Evolutionary conservation across 2,797 vertebrate species (phyloP), one percentile per base, ranked within the genome.

Genomic region (Synaphobranchus kaupii): DNA sequence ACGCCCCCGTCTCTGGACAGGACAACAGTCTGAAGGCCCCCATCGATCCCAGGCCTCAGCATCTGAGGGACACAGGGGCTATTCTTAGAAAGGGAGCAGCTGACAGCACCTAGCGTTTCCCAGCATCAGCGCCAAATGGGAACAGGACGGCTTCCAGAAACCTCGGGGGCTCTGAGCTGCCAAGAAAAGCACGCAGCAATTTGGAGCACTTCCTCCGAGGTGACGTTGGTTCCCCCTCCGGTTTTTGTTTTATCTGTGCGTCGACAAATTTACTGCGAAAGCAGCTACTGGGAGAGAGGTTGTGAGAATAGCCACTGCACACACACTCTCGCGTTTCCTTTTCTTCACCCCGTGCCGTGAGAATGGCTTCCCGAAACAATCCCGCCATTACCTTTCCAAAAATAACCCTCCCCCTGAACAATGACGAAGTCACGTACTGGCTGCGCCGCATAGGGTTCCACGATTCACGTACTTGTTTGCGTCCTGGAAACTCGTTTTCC

Each of bases 31-130:
- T 47, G 91, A 93, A 25, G 93, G 92, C 90, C 92, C 92, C 93
- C 94, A 92, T 92, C 88, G 92, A 92, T 95, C 92, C 94, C 94
- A 95, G 84, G 91, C 93, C 90, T 95, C 94, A 92, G 92, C 93
- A 89, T 94, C 96, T 97, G 93, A 92, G 9, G 91, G 92, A 94
- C 50, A 89, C 73, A 86, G 54, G 0, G 20, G 89, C 91, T 94
- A 94, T 94, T 92, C 94, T 94, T 94, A 95, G 94, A 93, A 87
- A 3, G 86, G 54, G 88, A 90, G 93, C 89, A 88, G 10, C 20
- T 50, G 78, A n/a, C 47, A 47, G 17, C 7, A 13, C 47, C 39
- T 48, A 47, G 34, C 44, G n/a, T 50, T 15, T 88, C 84, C 89
- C 90, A 87, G 91, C 92, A 90, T 92, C 89, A 86, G 91, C 93